Evolutionary conservation across 2,888 invertebrate species (phyloP), one percentile per base, ranked within the genome.

Genomic region (Peribatodes rhomboidaria): DNA sequence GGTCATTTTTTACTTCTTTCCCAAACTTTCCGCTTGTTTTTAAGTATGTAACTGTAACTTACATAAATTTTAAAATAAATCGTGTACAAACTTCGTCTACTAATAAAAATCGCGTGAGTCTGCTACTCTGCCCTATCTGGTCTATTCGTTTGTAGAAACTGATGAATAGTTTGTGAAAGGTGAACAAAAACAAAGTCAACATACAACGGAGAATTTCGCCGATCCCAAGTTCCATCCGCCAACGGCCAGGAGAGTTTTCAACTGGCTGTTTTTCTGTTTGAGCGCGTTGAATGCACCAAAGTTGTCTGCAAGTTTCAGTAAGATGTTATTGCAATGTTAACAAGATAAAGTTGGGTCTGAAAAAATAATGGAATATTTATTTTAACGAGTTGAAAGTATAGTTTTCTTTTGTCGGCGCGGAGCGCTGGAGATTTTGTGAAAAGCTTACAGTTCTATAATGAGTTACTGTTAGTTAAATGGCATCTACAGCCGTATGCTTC

Each of bases 141-240:
- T n/a, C n/a, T n/a, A n/a, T n/a, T n/a, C n/a, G 11, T 0, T 41
- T 16, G 16, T 10, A 14, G 10, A 7, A n/a, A 46, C 0, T 27
- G 27, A 6, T 27, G 27, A 6, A 6, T 27, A 46, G 13, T 20
- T 37, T 53, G 7, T 44, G 31, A 55, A 55, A 55, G 18, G 13
- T 16, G 18, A 55, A 10, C 54, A 54, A 54, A 41, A 41, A 11
- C 20, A 57, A 58, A 35, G 27, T 14, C 52, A 42, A 85, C 89
- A 83, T 80, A 95, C 94, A 56, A 77, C 69, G 0, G 95, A 95
- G 78, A 94, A 96, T 68, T 92, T 95, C 0, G 77, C 78, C 0
- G 95, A 95, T 7, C 94, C 95, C 82, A 96, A 95, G 75, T 94
- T 95, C 95, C 95, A 96, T 13, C 96, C 96, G 8, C 96, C 96